Percentiles rank a stretch among this genome's conserved stretches.
Conservation (phyloP, 1,140 invertebrate species). For the Hylaeus anthracinus region DNA sequence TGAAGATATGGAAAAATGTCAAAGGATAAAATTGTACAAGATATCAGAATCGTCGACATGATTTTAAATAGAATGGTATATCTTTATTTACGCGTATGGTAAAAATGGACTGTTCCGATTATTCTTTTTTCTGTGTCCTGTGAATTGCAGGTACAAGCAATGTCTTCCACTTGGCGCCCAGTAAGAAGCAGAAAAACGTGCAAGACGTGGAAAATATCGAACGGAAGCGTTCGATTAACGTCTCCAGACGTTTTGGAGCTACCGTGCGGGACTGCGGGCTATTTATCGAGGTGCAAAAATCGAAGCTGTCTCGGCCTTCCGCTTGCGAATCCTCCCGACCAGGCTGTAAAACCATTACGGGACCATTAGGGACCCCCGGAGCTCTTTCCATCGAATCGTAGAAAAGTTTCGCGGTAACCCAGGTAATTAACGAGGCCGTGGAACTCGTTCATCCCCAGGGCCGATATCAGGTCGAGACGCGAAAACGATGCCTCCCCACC, state of each 20-base stretch:
- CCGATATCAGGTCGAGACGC: constrained; percentile 61
- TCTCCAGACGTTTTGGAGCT: background rate
- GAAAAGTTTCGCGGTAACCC: constrained; percentile 66
- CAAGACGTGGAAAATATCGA: background rate
- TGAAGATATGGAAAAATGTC: too few species aligned
- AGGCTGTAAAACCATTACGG: constrained; percentile 64
- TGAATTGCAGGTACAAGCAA: too few species aligned
- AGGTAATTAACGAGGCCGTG: constrained; percentile 67
- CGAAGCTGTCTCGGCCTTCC: constrained; percentile 15
- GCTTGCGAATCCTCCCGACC: constrained; percentile 31
- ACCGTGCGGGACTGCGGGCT: background rate
- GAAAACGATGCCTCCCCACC: constrained; percentile 23
- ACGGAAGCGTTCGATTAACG: constrained; percentile 20
- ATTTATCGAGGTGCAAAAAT: constrained; percentile 60
- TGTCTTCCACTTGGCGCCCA: background rate
- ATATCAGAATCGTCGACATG: too few species aligned
- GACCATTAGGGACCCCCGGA: constrained; percentile 60
- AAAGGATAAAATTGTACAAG: too few species aligned
- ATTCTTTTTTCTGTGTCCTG: too few species aligned
- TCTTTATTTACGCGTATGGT: too few species aligned
- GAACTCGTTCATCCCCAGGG: constrained; percentile 59
- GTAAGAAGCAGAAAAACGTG: background rate
- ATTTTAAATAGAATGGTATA: too few species aligned
- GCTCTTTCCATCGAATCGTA: constrained; percentile 63
- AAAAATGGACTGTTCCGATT: too few species aligned